Conservation (phyloP, 2,797 vertebrate genomes). For the Mormyrus hasselquistii region DNA sequence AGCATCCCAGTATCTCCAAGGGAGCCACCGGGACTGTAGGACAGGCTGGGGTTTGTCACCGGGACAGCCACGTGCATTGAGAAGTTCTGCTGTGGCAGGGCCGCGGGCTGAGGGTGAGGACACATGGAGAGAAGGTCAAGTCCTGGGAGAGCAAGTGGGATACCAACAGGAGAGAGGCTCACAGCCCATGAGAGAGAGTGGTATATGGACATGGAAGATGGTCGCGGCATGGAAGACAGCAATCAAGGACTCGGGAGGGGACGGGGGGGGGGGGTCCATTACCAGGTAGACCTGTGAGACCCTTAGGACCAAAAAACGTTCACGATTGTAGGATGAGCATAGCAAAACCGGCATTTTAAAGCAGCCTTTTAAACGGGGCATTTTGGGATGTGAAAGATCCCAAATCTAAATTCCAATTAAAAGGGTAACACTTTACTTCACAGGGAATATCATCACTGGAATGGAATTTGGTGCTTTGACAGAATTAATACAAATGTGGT, state of each 20-base stretch:
- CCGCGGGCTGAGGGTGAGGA: conserved; percentile 70
- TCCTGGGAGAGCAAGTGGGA: background rate
- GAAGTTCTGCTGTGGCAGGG: conserved; percentile 91
- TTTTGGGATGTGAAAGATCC: conserved; percentile 35
- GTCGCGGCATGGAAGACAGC: background rate
- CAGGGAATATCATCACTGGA: conserved; percentile 36
- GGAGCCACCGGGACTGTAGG: conserved; percentile 83
- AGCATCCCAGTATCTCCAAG: conserved; percentile 90
- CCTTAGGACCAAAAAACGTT: background rate
- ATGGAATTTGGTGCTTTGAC: conserved; percentile 29
- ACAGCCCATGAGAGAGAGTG: background rate
- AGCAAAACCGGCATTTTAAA: background rate
- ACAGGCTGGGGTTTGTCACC: conserved; percentile 86
- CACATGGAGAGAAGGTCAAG: background rate
- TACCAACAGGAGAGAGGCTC: background rate
- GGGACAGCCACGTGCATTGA: conserved; percentile 98
- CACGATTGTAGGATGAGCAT: background rate
- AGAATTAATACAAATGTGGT: background rate
- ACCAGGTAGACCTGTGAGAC: background rate
- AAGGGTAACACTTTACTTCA: conserved; percentile 35
- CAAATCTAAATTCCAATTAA: conserved; percentile 37
- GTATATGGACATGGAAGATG: background rate
- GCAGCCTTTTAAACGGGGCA: background rate
- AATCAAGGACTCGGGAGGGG: background rate
- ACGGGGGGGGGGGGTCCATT: background rate